Conservation (phyloP, 2,797 vertebrate species). For the Erethizon dorsatum region DNA sequence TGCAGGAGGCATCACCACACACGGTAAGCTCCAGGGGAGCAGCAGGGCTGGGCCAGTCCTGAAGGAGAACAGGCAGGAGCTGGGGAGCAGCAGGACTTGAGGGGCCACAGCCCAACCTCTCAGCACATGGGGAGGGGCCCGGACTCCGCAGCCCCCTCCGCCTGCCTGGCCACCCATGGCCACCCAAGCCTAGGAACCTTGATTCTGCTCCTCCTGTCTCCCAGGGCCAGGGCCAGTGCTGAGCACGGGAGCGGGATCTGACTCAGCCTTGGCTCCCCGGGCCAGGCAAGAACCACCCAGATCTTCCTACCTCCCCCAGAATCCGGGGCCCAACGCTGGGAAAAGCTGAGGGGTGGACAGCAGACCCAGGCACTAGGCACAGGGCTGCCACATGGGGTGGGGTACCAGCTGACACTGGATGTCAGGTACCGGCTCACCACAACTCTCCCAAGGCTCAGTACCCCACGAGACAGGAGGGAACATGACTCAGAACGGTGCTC, state of each 20-base stretch:
- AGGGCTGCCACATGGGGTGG: neutral
- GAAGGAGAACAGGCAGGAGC: fast-evolving
- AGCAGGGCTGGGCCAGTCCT: neutral
- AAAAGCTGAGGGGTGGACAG: neutral
- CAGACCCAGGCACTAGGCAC: neutral
- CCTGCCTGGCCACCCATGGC: neutral
- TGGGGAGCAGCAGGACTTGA: neutral
- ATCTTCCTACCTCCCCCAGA: too few species aligned
- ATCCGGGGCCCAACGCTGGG: too few species aligned
- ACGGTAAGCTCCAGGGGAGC: fast-evolving
- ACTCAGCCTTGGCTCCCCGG: neutral
- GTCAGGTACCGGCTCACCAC: fast-evolving
- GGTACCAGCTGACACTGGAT: fast-evolving
- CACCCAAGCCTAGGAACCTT: neutral
- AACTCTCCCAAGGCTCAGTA: neutral
- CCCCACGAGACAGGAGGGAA: neutral
- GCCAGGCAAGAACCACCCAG: neutral
- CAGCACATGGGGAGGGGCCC: neutral
- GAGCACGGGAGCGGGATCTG: neutral
- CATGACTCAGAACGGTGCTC: fast-evolving
- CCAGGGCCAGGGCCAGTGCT: neutral
- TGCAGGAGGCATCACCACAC: neutral
- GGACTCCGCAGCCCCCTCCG: neutral
- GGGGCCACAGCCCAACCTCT: neutral
- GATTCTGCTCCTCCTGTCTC: neutral